phyloP scores from a whole-genome alignment of 2,797 vertebrate genomes.

The Craterocephalus amniculus region DNA sequence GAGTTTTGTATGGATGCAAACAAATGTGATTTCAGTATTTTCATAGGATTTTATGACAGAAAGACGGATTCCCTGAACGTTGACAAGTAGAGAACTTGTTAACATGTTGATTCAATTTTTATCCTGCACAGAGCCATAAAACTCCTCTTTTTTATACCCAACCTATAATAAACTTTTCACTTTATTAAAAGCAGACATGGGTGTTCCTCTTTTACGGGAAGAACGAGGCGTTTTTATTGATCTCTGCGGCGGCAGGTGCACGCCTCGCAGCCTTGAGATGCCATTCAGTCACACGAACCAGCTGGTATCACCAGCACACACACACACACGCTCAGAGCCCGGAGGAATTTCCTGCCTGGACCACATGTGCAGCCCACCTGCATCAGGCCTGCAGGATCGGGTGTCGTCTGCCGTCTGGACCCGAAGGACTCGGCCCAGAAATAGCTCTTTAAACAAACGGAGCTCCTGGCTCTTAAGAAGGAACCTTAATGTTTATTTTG shows the following conservation, averaged over 20 bases:
- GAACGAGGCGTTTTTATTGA: slow-evolving; percentile 49
- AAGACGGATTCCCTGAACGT: neutral
- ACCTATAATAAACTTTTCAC: slow-evolving; percentile 53
- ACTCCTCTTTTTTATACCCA: slow-evolving; percentile 27
- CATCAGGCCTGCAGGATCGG: slow-evolving; percentile 54
- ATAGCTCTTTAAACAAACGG: slow-evolving; percentile 67
- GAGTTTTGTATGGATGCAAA: neutral
- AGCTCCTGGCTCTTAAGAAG: slow-evolving; percentile 34
- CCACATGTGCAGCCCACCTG: slow-evolving; percentile 60
- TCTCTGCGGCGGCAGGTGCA: slow-evolving; percentile 53
- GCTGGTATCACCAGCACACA: slow-evolving; percentile 62
- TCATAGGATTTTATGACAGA: neutral
- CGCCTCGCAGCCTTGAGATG: slow-evolving; percentile 36
- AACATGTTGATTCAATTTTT: slow-evolving; percentile 12
- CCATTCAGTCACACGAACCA: slow-evolving; percentile 64
- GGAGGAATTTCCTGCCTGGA: slow-evolving; percentile 65
- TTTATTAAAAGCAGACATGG: slow-evolving; percentile 59
- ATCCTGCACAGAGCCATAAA: slow-evolving; percentile 10
- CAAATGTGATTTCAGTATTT: neutral
- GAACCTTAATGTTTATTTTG: slow-evolving; percentile 65
- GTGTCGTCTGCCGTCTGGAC: slow-evolving; percentile 70
- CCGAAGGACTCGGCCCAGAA: slow-evolving; percentile 69
- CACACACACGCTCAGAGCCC: slow-evolving; percentile 36
- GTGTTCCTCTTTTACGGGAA: slow-evolving; percentile 62
- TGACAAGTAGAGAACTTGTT: neutral